Conservation (phyloP, 2,888 invertebrate species). For the Xiphydria camelus region DNA sequence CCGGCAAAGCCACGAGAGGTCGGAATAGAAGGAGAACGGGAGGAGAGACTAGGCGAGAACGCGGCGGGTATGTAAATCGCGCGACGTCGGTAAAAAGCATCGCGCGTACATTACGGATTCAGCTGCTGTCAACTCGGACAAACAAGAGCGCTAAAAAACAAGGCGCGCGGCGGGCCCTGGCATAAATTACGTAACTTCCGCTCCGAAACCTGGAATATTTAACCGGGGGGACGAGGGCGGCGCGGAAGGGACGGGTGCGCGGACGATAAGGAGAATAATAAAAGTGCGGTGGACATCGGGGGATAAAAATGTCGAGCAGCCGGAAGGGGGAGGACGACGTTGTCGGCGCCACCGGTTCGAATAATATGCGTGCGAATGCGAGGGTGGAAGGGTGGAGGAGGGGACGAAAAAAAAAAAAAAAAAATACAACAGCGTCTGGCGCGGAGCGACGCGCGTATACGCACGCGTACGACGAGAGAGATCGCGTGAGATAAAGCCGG, state of each 20-base stretch:
- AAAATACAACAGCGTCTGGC: too few species aligned
- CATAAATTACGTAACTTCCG: slow-evolving; percentile 41
- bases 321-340: too few species aligned
- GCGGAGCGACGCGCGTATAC: slow-evolving; percentile 29
- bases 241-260: not conserved
- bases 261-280: not conserved
- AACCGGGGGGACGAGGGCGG: too few species aligned
- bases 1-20: not conserved
- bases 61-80: slow-evolving; percentile 1
- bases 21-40: too few species aligned
- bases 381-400: not conserved
- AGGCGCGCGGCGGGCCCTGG: slow-evolving; percentile 11
- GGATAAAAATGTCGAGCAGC: not conserved
- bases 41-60: too few species aligned
- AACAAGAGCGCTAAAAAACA: not conserved
- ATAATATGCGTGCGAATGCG: not conserved
- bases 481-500: slow-evolving; percentile 18
- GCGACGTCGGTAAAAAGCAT: not conserved
- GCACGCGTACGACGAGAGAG: slow-evolving; percentile 11
- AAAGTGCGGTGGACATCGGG: slow-evolving; percentile 5
- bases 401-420: slow-evolving; percentile 6
- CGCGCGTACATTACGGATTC: slow-evolving; percentile 3
- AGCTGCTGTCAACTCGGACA: slow-evolving; percentile 3
- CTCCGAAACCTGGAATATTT: slow-evolving; percentile 16
- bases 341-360: too few species aligned